A percentile compares a stretch with the other conserved stretches of the same genome.
These are phyloP conservation scores for Trachelus iudaicus DNA, from an alignment of 2,888 invertebrate genomes.

Conservation along the genomic window DNA sequence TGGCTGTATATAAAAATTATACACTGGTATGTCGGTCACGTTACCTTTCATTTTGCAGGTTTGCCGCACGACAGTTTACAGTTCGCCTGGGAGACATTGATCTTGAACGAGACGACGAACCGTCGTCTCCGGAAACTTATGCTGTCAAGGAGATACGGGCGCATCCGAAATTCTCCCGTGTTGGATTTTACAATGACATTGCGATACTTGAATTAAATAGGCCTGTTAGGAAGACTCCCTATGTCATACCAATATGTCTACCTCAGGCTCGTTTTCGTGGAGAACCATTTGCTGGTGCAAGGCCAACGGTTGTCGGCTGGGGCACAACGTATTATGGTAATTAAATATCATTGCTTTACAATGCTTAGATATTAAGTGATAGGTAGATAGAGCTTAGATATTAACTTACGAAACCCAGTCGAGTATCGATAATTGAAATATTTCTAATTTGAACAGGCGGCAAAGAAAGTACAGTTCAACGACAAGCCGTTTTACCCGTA, in stretches of 20 bases:
- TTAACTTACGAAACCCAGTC: no score
- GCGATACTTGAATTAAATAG: constrained; percentile 81
- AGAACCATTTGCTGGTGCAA: constrained; percentile 77
- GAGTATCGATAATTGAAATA: no score
- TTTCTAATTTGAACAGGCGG: constrained; percentile 70
- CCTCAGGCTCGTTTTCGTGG: constrained; percentile 73
- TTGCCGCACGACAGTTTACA: constrained; percentile 88
- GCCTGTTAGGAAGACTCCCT: constrained; percentile 83
- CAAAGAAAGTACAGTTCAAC: constrained; percentile 85
- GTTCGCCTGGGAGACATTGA: constrained; percentile 91
- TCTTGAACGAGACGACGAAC: constrained; percentile 84
- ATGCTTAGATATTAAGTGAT: no score
- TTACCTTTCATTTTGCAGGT: constrained; percentile 68
- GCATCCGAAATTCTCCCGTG: constrained; percentile 86
- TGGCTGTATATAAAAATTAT: no score
- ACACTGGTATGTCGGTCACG: neutral
- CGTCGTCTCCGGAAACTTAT: constrained; percentile 84
- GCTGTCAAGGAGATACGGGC: constrained; percentile 82
- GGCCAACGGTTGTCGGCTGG: constrained; percentile 92
- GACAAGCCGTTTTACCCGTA: constrained; percentile 86
- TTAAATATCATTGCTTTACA: neutral
- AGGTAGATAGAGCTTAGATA: no score
- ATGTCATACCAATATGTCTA: constrained; percentile 88
- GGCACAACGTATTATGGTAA: constrained; percentile 87
- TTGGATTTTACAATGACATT: constrained; percentile 95